Conservation (phyloP, 2,888 invertebrate genomes). For the Drosophila colorata region DNA sequence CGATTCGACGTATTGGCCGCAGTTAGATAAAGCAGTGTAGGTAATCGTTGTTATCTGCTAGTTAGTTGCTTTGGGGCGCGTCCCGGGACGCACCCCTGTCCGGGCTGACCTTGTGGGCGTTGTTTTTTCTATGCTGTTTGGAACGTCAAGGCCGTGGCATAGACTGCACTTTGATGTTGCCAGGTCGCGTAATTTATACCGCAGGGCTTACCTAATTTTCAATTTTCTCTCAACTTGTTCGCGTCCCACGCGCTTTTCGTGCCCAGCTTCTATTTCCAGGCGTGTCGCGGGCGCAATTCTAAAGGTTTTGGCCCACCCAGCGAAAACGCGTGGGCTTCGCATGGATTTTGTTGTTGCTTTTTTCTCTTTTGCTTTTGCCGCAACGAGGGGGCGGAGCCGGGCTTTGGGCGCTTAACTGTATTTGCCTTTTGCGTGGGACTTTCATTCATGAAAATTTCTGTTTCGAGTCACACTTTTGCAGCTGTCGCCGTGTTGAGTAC, state of each 20-base stretch:
- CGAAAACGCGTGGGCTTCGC: slow-evolving; percentile 49
- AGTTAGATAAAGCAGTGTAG: slow-evolving; percentile 4
- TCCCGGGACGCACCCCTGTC: slow-evolving; percentile 41
- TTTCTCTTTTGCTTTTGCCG: not conserved
- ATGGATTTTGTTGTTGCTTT: slow-evolving; percentile 7
- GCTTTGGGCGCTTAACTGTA: slow-evolving; percentile 33
- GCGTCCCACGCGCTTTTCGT: slow-evolving; percentile 46
- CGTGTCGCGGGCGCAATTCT: slow-evolving; percentile 32
- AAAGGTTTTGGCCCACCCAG: slow-evolving; percentile 7
- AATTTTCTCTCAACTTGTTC: slow-evolving; percentile 53
- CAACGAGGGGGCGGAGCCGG: not conserved
- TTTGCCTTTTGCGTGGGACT: slow-evolving; percentile 79
- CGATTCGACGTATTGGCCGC: not conserved
- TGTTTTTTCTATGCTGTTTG: slow-evolving; percentile 5
- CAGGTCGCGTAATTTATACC: slow-evolving; percentile 60
- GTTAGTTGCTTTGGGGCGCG: slow-evolving; percentile 37
- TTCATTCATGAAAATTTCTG: slow-evolving; percentile 83
- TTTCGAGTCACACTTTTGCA: slow-evolving; percentile 62
- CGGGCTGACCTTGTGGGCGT: slow-evolving; percentile 55
- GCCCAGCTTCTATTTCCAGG: slow-evolving; percentile 48
- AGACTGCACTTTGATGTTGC: slow-evolving; percentile 62
- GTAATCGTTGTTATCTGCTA: slow-evolving; percentile 21
- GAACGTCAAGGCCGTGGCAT: slow-evolving; percentile 33
- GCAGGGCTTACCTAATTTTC: slow-evolving; percentile 62
- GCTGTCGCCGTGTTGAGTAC: slow-evolving; percentile 45